Evolutionary conservation across 2,888 invertebrate species (phyloP).

Genomic region (Trichogramma dendrolimi): DNA sequence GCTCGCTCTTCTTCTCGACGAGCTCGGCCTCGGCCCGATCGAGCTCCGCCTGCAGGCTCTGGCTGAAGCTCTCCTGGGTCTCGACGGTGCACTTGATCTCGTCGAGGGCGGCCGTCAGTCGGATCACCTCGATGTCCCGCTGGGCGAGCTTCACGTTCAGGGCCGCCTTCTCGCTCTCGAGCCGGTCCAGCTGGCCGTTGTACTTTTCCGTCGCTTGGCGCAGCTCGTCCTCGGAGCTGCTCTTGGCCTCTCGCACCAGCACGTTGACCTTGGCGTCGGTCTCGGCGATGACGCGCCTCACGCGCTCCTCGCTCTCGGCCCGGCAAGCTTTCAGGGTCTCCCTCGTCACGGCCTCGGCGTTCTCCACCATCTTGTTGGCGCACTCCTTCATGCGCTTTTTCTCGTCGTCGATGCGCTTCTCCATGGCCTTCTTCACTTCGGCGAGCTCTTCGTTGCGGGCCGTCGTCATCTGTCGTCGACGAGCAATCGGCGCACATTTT

Average conservation of each 20-base stretch:
- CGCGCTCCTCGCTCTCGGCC: constrained; percentile 42
- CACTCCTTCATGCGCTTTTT: constrained; percentile 38
- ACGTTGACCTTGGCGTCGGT: constrained; percentile 42
- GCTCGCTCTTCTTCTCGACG: constrained; percentile 45
- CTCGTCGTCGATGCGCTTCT: constrained; percentile 40
- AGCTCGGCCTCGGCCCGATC: constrained; percentile 47
- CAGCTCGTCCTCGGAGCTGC: constrained; percentile 40
- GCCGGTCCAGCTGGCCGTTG: constrained; percentile 33
- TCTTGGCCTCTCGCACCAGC: constrained; percentile 40
- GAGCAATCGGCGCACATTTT: not conserved
- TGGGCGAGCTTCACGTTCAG: constrained; percentile 39
- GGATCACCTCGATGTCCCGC: constrained; percentile 40
- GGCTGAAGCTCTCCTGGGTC: constrained; percentile 48
- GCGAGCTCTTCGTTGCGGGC: constrained; percentile 38
- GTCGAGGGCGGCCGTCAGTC: constrained; percentile 38
- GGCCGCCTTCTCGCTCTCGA: constrained; percentile 39
- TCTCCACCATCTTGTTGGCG: constrained; percentile 40
- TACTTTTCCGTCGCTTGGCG: constrained; percentile 38
- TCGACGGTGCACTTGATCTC: constrained; percentile 43
- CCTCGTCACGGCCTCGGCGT: constrained; percentile 42
- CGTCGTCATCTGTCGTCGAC: constrained; percentile 33
- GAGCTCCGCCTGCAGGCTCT: constrained; percentile 47
- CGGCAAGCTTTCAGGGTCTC: constrained; percentile 43
- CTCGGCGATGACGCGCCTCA: constrained; percentile 42
- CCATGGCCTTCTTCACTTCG: constrained; percentile 35